Base-by-base conservation (phyloP, 1,140 invertebrate species). In the Drosophila busckii region DNA sequence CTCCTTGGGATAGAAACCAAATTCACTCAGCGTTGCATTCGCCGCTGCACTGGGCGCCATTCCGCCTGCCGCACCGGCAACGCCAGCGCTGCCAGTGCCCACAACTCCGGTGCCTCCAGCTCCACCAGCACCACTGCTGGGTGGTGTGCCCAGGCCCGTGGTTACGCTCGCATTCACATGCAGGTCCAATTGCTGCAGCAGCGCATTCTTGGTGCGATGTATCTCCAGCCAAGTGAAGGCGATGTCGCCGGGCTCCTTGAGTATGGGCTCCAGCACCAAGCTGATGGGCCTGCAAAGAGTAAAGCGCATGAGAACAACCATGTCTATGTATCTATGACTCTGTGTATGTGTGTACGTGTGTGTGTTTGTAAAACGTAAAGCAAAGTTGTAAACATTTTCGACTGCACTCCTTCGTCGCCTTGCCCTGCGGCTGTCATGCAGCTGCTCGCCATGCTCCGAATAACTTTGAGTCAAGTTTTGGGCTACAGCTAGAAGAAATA, bases 211-310 rank as follows among this genome's bases (percentile, higher is more conserved):
- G 4, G 91, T 91, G 60, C 92, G 90, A 1, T 92, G 91, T 55
- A 94, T 93, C 75, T 94, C 93, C 9, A 94, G 82, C 92, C 93
- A 94, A 12, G 91, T 92, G 26, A 93, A 91, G 13, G 91, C 89
- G 25, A 93, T 91, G 25, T 90, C 89, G 1, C 92, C 93, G n/a
- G 91, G 88, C 68, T 94, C 93, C 45, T 90, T 88, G 0, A 92
- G 90, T 4, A 94, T 91, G 62, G 93, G 94, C 59, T 94, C 93
- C 5, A 94, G 71, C n/a, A 94, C 84, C 37, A 94, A 89, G 12
- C 90, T 91, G 46, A 86, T 64, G 37, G 83, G 83, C 45, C 84
- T 86, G 60, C 19, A 55, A 78, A 9, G n/a, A 38, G n/a, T 34
- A 32, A 4, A 15, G 3, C 23, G 17, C 10, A 8, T 19, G 22